These are phyloP conservation scores for Bubo bubo DNA, from an alignment of 2,113 vertebrate genomes.

Conservation along the genomic window DNA sequence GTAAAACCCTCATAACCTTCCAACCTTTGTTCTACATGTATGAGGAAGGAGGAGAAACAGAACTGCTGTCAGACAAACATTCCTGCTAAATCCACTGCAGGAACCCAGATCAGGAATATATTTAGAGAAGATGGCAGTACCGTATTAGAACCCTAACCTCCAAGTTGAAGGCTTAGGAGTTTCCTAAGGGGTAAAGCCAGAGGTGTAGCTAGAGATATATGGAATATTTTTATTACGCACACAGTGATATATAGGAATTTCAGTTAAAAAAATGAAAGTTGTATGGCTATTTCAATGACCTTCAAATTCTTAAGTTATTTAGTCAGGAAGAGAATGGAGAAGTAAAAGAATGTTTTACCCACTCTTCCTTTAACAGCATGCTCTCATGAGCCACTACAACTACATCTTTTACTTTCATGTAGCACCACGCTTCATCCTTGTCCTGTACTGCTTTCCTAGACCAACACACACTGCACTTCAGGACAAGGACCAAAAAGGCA, in stretches of 20 bases:
- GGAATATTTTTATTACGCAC: not conserved
- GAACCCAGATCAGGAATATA: not conserved
- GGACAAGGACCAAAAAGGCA: not conserved
- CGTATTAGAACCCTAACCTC: not conserved
- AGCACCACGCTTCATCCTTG: not conserved
- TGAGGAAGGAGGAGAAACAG: not conserved
- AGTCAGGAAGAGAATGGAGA: not conserved
- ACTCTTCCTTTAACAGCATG: not conserved
- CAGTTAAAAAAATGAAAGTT: not conserved
- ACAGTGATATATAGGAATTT: not conserved
- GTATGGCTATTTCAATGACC: not conserved
- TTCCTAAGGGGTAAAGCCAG: not conserved
- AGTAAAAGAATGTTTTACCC: not conserved
- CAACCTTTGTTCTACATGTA: not conserved
- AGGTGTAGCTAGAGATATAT: not conserved
- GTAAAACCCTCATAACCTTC: not conserved
- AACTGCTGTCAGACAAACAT: not conserved
- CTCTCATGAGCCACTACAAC: not conserved
- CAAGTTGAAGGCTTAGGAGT: not conserved
- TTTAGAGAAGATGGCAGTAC: not conserved
- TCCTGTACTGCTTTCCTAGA: not conserved
- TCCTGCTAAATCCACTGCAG: not conserved
- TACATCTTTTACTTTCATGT: not conserved
- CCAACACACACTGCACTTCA: not conserved
- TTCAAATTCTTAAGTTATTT: not conserved